These are phyloP conservation scores for Deilephila elpenor DNA, from an alignment of 2,888 invertebrate species.

Conservation along the genomic window DNA sequence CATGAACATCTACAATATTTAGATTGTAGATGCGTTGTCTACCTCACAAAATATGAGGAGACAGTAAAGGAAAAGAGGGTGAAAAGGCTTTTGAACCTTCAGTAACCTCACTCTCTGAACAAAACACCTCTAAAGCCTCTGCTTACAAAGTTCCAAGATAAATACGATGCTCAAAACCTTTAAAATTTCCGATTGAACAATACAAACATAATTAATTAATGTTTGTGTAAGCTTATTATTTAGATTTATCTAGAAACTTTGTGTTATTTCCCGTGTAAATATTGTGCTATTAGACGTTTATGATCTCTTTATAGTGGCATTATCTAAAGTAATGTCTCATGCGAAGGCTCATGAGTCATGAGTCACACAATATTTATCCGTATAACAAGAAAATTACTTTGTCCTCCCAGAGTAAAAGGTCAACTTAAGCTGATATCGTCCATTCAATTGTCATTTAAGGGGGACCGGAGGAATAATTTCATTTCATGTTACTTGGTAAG, in stretches of 20 bases:
- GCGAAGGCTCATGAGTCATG: neutral
- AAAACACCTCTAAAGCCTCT: too few relatives aligned
- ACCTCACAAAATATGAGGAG: too few relatives aligned
- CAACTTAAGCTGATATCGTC: neutral
- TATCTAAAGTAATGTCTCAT: neutral
- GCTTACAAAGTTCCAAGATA: too few relatives aligned
- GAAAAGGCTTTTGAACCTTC: too few relatives aligned
- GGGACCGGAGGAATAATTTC: neutral
- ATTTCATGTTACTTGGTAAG: neutral
- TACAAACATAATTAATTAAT: too few relatives aligned
- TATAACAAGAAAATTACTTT: neutral
- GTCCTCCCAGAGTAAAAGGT: conserved; percentile 3
- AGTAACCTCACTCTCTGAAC: too few relatives aligned
- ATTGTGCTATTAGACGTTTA: conserved; percentile 2
- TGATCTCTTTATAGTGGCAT: neutral
- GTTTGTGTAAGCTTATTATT: neutral
- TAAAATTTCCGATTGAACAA: too few relatives aligned
- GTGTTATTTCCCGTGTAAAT: conserved; percentile 1
- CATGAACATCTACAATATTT: too few relatives aligned
- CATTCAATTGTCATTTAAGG: neutral
- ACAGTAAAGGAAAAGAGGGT: too few relatives aligned
- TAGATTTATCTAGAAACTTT: neutral
- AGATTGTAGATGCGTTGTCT: too few relatives aligned
- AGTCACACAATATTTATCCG: neutral
- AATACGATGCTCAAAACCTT: too few relatives aligned